Conservation (phyloP, 2,888 invertebrate species). For the Xylota sylvarum region DNA sequence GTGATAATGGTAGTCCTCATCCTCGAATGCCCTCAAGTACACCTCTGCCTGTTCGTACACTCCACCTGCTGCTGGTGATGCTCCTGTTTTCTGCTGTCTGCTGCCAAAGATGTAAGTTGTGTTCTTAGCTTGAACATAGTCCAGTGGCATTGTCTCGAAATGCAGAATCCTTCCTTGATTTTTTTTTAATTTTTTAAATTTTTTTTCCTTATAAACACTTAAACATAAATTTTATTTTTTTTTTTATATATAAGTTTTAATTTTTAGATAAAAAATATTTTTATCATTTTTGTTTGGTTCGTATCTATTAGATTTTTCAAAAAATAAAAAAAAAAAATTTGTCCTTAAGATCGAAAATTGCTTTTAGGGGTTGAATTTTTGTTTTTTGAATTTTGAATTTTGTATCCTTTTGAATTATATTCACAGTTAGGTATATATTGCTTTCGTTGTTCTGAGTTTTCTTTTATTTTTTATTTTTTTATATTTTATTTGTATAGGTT, state of each 20-base stretch:
- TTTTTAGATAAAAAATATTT: constrained; percentile 59
- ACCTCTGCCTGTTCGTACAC: constrained; percentile 57
- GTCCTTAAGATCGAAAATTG: constrained; percentile 74
- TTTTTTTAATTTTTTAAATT: background rate
- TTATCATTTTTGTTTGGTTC: constrained; percentile 32
- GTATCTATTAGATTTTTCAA: constrained; percentile 33
- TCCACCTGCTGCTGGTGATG: constrained; percentile 54
- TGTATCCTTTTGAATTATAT: constrained; percentile 74
- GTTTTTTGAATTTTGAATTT: constrained; percentile 49
- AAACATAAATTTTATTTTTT: constrained; percentile 27
- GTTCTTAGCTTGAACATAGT: constrained; percentile 74
- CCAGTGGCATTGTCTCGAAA: constrained; percentile 72
- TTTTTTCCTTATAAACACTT: constrained; percentile 12
- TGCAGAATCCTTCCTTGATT: constrained; percentile 11
- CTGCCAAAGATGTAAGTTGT: constrained; percentile 65
- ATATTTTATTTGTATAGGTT: constrained; percentile 54
- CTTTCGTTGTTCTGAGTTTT: constrained; percentile 84
- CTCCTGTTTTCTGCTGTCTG: constrained; percentile 49
- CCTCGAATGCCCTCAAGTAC: constrained; percentile 61
- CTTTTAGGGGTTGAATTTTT: constrained; percentile 61
- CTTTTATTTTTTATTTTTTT: constrained; percentile 48
- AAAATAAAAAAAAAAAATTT: constrained; percentile 30
- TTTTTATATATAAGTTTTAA: constrained; percentile 14
- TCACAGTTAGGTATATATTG: constrained; percentile 83
- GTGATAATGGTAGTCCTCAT: constrained; percentile 61